Base-by-base conservation (phyloP, 2,888 invertebrate genomes). In the Fragum whitleyi region DNA sequence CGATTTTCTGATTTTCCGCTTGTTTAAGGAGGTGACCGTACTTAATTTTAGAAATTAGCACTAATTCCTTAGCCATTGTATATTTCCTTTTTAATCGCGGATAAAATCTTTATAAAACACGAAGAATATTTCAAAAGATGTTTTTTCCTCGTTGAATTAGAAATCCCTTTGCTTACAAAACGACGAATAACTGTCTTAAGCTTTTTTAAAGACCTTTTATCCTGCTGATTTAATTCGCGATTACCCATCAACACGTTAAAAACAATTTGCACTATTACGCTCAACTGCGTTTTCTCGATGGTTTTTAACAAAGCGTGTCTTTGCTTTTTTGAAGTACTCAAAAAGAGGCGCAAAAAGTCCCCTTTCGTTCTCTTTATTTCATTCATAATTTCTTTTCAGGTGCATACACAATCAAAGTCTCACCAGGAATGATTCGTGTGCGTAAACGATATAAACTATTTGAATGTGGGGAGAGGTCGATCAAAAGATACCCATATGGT, bases 61-160 rank as follows among this genome's bases (percentile, higher is more conserved):
- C 71, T n/a, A 79, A 67, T 71, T 79, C 79, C 9, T 29, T 53
- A 6, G 79, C 74, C 79, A 79, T 77, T 36, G 68, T 78, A 70
- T 47, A 55, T 28, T 65, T 62, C 72, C 29, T 32, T 51, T 70
- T 62, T 53, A 16, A 74, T 28, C 7, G 42, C 67, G 62, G 19
- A 65, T 23, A 79, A 68, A 29, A 79, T 62, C 16, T 51, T 57
- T 57, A 74, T 51, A 47, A 79, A 62, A 39, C 65, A 57, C 39
- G 68, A 62, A 23, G 26, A 79, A 26, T 79, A 42, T 51, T 79
- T 79, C 26, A 65, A 39, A 47, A 74, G 47, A 53, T 72, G n/a
- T 29, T 59, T 23, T 19, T 77, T 72, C 47, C 72, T 72, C 28
- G 28, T 14, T 72, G 65, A 55, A 16, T 47, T 7, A 6, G 77